Conservation (phyloP, 2,113 vertebrate species). For the Boleophthalmus pectinirostris region DNA sequence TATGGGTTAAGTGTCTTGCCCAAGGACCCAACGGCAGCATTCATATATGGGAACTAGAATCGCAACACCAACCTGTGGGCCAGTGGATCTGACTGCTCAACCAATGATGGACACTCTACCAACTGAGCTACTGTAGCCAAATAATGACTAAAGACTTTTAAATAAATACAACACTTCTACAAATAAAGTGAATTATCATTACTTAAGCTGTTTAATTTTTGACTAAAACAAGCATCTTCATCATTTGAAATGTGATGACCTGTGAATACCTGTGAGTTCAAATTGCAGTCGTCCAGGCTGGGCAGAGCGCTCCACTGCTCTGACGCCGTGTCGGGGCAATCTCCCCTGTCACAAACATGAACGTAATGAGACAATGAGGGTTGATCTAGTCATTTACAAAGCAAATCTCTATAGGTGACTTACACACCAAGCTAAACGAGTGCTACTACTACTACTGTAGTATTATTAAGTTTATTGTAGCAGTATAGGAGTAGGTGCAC, state of each 20-base stretch:
- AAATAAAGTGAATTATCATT: too few relatives aligned
- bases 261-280: slow-evolving; percentile 77
- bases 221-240: background rate
- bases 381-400: background rate
- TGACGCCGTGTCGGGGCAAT: slow-evolving; percentile 76
- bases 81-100: too few relatives aligned
- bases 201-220: background rate
- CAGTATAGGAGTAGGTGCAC: background rate
- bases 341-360: slow-evolving; percentile 71
- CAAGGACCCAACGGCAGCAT: too few relatives aligned
- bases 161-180: too few relatives aligned
- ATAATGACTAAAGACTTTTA: too few relatives aligned
- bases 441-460: too few relatives aligned
- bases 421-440: too few relatives aligned
- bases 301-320: slow-evolving; percentile 72
- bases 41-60: too few relatives aligned
- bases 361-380: background rate
- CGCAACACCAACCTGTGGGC: too few relatives aligned
- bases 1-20: too few relatives aligned
- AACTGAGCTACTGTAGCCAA: too few relatives aligned
- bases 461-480: background rate
- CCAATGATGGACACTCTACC: too few relatives aligned
- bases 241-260: background rate
- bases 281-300: slow-evolving; percentile 76
- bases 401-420: background rate